phyloP scores from a whole-genome alignment of 2,797 vertebrate species.

The Manis pentadactyla region DNA sequence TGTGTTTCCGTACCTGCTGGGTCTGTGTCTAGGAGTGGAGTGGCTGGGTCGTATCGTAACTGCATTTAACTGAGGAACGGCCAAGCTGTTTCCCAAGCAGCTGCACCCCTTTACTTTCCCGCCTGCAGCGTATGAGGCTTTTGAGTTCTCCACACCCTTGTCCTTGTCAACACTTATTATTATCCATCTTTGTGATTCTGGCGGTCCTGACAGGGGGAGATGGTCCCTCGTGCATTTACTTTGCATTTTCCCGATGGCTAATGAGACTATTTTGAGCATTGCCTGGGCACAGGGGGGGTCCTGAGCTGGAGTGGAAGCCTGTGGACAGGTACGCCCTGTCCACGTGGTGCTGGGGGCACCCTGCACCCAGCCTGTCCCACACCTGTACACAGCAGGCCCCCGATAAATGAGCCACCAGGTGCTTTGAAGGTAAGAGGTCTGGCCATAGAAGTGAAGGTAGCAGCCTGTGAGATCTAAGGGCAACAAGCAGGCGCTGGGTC shows the following conservation, averaged over 20 bases:
- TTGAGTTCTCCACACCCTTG: neutral
- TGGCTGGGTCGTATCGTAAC: neutral
- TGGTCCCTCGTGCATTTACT: neutral
- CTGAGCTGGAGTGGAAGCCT: too few relatives aligned
- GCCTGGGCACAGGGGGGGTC: too few relatives aligned
- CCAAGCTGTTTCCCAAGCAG: neutral
- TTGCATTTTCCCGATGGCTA: neutral
- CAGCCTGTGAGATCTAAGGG: neutral
- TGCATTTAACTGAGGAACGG: neutral
- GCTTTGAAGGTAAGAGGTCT: neutral
- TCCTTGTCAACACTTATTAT: neutral
- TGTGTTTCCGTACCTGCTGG: neutral
- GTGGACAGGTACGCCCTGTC: too few relatives aligned
- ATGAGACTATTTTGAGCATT: neutral
- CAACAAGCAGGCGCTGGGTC: fast-evolving
- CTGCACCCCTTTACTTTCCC: neutral
- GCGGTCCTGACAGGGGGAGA: too few relatives aligned
- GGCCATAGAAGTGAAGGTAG: too few relatives aligned
- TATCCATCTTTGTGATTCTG: neutral
- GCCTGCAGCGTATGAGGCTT: neutral
- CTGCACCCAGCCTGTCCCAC: too few relatives aligned
- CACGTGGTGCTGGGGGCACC: too few relatives aligned
- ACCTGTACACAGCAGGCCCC: too few relatives aligned
- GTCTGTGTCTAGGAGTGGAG: neutral
- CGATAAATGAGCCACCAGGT: neutral